These are phyloP conservation scores for Callipepla squamata DNA, from an alignment of 2,113 vertebrate genomes.

Conservation along the genomic window DNA sequence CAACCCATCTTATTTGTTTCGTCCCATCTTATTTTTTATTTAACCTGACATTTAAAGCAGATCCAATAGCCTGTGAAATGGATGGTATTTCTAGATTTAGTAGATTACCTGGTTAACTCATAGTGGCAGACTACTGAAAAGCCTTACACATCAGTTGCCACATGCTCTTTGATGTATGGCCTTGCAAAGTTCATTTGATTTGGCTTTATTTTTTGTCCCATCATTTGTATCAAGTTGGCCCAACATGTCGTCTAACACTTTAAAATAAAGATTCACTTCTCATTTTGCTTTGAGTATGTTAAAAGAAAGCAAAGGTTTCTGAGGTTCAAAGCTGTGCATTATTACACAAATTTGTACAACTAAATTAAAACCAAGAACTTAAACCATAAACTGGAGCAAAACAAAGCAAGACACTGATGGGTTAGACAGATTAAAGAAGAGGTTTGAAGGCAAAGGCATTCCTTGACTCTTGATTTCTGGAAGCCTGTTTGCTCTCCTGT, in stretches of 20 bases:
- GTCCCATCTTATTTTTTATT: too few species aligned
- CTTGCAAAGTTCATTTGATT: not conserved
- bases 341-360: not conserved
- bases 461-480: not conserved
- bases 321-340: not conserved
- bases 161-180: not conserved
- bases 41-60: not conserved
- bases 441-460: not conserved
- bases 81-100: not conserved
- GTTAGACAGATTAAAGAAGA: not conserved
- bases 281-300: not conserved
- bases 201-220: not conserved
- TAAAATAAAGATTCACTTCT: not conserved
- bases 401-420: not conserved
- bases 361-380: not conserved
- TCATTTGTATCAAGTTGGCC: not conserved
- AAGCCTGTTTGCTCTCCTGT: not conserved
- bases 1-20: not conserved
- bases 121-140: not conserved
- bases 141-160: not conserved
- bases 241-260: not conserved
- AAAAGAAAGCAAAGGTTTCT: not conserved
- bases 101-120: conserved; percentile 5
- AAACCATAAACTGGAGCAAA: not conserved
- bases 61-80: conserved; percentile 12